These are phyloP conservation scores for Eolophus roseicapilla DNA, from an alignment of 2,113 vertebrate species.

Conservation along the genomic window DNA sequence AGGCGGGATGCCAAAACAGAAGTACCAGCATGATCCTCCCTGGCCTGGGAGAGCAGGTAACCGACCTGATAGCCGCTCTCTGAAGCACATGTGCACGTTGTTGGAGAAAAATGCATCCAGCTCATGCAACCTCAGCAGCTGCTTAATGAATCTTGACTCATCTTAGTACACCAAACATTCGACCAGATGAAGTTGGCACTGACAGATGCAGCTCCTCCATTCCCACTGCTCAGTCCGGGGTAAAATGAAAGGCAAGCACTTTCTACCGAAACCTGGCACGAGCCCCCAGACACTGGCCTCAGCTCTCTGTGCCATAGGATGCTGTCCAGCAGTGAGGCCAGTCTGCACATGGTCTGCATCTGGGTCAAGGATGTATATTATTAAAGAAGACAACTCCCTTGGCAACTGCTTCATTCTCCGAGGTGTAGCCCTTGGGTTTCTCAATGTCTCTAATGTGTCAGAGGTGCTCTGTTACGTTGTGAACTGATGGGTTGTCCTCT, in stretches of 20 bases:
- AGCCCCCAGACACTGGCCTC: neutral
- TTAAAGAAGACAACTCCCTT: neutral
- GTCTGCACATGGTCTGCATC: neutral
- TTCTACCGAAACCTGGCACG: neutral
- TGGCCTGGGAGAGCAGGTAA: neutral
- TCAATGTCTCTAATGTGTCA: neutral
- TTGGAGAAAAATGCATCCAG: neutral
- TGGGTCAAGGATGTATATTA: neutral
- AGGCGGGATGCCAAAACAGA: neutral
- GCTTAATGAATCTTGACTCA: slow-evolving; percentile 6
- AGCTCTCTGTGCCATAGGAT: neutral
- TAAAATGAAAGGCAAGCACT: slow-evolving; percentile 36
- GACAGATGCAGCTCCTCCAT: neutral
- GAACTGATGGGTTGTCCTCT: neutral
- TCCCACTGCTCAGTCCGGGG: neutral
- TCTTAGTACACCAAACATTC: neutral
- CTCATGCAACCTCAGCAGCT: neutral
- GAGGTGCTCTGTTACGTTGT: neutral
- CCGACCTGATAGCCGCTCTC: neutral
- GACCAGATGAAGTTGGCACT: neutral
- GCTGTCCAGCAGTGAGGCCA: neutral
- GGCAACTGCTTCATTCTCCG: neutral
- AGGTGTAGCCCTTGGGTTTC: neutral
- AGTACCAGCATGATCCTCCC: neutral
- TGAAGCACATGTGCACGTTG: neutral